Evolutionary conservation across 30 jellyfish, hydroid and myxozoan genomes (phyloP), one percentile per base, ranked within the genome.

Genomic region (Calvadosia cruxmelitensis): DNA sequence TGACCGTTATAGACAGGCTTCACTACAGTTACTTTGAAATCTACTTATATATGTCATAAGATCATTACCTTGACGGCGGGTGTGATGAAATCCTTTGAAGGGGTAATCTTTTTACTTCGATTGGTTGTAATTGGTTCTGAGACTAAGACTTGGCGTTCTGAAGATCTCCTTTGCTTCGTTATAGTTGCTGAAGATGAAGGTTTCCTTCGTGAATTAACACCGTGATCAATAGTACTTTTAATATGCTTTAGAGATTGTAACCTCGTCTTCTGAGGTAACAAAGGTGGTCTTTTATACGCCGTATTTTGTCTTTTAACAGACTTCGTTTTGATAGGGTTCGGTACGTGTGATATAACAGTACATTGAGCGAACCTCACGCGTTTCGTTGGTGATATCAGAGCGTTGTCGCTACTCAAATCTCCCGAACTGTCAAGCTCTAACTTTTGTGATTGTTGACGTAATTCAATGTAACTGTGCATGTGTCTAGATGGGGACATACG

Each of bases 391-490:
- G 74, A 29, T 34, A 27, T 73, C 3, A 33, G 12, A 26, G 28
- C 3, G 31, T 64, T 62, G 1, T 78, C 91, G 7, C 50, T 78
- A 24, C 74, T 79, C 53, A 65, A 32, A 20, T 66, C 70, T 32
- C 71, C 63, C 49, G 61, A 27, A 31, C 74, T 68, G 27, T 78
- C 91, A 30, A 66, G 78, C 27, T 86, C 96, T 34, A 81, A 65
- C 42, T 67, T 61, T 2, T 93, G 83, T 13, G 91, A 86, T 63
- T 86, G 98, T 50, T 89, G 98, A 0, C 98, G 84, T 34, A 89
- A 34, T 1, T 87, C 98, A 2, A 89, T 89, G 49, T 89, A 89
- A 57, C 98, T 89, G 25, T 82, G 90, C 98, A 89, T 89, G 34
- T 89, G 98, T 29, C 70, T 66, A 1, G 93, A 66, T 10, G 93